These are phyloP conservation scores for Mesorhabditis sp. DNA, from an alignment of 2,888 invertebrate genomes.

Conservation along the genomic window DNA sequence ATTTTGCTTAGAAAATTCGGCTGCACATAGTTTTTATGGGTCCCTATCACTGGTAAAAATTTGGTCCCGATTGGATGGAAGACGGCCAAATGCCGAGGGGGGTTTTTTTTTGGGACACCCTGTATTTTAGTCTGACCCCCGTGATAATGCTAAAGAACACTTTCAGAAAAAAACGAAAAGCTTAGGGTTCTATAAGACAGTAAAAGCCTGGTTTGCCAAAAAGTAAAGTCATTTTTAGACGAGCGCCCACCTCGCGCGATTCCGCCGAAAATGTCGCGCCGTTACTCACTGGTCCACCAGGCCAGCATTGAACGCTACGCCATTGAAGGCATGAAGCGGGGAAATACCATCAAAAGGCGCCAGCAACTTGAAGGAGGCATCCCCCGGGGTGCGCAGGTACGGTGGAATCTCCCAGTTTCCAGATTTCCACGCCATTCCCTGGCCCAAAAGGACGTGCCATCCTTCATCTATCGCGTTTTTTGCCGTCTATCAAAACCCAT, in stretches of 20 bases:
- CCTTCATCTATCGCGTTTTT: too few relatives aligned
- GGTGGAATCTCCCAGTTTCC: not conserved
- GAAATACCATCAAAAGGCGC: not conserved
- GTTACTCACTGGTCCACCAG: constrained; percentile 4
- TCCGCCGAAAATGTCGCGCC: not conserved
- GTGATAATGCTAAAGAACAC: too few relatives aligned
- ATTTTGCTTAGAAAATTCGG: too few relatives aligned
- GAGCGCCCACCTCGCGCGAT: not conserved
- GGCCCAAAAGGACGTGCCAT: too few relatives aligned
- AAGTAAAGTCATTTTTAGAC: not conserved
- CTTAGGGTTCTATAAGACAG: not conserved
- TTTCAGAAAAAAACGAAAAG: too few relatives aligned
- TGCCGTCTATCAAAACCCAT: too few relatives aligned
- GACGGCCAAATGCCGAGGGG: too few relatives aligned
- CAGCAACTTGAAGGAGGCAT: not conserved
- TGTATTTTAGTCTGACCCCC: too few relatives aligned
- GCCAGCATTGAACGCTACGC: not conserved
- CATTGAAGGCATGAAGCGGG: not conserved
- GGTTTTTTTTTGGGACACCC: too few relatives aligned
- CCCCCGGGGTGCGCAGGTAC: not conserved
- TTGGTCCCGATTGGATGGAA: too few relatives aligned
- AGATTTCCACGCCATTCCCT: not conserved
- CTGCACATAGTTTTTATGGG: too few relatives aligned
- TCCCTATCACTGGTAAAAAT: too few relatives aligned
- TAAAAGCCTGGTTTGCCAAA: not conserved